Evolutionary conservation across 2,888 invertebrate genomes (phyloP).

Genomic region (Thera britannica): DNA sequence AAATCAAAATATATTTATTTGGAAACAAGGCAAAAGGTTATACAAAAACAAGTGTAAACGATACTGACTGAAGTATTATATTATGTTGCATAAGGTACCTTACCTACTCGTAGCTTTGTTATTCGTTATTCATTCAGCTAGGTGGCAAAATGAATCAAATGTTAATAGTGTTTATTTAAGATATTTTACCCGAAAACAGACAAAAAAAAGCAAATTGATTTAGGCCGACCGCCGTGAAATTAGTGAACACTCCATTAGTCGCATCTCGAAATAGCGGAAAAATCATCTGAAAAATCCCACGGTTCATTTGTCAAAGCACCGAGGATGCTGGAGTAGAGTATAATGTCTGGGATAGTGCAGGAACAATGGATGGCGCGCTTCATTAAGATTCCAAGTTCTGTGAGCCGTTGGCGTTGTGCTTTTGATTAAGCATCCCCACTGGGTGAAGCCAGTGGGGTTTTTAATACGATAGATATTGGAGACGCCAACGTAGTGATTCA

Average conservation of each 20-base stretch:
- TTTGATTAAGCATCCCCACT: background rate
- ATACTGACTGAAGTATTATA: too few relatives aligned
- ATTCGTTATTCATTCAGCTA: background rate
- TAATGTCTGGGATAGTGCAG: constrained; percentile 16
- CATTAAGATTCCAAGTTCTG: constrained; percentile 21
- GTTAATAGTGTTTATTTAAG: background rate
- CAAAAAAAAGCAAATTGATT: constrained; percentile 5
- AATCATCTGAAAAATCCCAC: constrained; percentile 12
- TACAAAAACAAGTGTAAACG: too few relatives aligned
- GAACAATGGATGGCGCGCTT: constrained; percentile 38
- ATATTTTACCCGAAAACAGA: constrained; percentile 4
- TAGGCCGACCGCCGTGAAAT: constrained; percentile 16
- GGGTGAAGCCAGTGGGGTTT: background rate
- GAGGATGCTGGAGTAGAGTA: constrained; percentile 14
- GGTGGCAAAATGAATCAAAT: background rate
- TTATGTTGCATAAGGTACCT: too few relatives aligned
- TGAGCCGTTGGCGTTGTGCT: background rate
- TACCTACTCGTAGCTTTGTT: too few relatives aligned
- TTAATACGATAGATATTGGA: background rate
- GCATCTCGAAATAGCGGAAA: constrained; percentile 15
- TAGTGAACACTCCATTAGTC: constrained; percentile 15
- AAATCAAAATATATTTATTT: too few relatives aligned
- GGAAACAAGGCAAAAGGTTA: too few relatives aligned
- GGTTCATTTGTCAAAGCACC: constrained; percentile 27
- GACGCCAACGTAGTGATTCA: too few relatives aligned